Base-by-base conservation (phyloP, 2,888 invertebrate species). In the Halictus quadricinctus region DNA sequence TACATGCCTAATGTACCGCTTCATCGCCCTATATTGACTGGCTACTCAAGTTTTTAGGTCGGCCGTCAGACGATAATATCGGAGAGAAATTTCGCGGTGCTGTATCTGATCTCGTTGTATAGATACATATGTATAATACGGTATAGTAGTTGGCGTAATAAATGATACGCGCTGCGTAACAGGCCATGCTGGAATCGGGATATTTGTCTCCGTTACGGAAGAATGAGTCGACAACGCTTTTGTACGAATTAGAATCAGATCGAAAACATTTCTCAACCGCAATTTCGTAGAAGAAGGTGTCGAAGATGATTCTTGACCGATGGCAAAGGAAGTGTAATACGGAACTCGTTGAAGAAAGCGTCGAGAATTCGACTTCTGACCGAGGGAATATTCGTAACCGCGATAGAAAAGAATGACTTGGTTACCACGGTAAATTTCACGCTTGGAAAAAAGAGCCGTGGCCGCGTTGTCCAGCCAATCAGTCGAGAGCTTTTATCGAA, bases 401-500 rank as follows among this genome's bases (percentile, higher is more conserved):
- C 18, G 70, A 69, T 54, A 54, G 60, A 48, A 83, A 72, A 73
- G 82, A 70, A 80, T 72, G 72, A 46, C 75, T 77, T 79, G 83
- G 90, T 87, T 87, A 90, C 87, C 86, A 90, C 90, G 91, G 91
- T 91, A 91, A 92, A 92, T 92, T 91, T 92, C 89, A 87, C 91
- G 86, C 87, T 84, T 58, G 83, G 88, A 89, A 84, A 92, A 92
- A 91, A 92, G 91, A 91, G 90, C 89, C 84, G 93, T 90, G 91
- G 91, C 90, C 90, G 90, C 91, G 91, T 92, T 92, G 93, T 93
- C 93, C 90, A 88, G 92, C 93, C 93, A 94, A 93, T 94, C 93
- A 93, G 93, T 93, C 93, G 92, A 91, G 90, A 91, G 92, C 91
- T 94, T 93, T 93, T 92, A 93, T 93, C 91, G 93, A 92, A 92